phyloP scores from a whole-genome alignment of 2,888 invertebrate species.

The Xestia c-nigrum region DNA sequence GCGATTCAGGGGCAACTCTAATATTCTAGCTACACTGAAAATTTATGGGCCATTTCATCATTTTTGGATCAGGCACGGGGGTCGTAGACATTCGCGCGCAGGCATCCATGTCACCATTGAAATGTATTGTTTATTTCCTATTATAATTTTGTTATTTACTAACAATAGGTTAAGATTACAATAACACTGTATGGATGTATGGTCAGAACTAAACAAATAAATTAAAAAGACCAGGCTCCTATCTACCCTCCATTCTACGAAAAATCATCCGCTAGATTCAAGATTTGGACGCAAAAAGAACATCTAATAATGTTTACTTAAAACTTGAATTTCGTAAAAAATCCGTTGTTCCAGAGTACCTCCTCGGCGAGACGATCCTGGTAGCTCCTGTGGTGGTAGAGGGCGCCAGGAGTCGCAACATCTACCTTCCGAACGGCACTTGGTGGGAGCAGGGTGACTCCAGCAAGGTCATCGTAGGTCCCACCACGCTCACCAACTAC shows the following conservation, averaged over 20 bases:
- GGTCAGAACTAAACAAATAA: too few relatives aligned
- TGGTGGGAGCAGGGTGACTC: slow-evolving; percentile 91
- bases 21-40: too few relatives aligned
- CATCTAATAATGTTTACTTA: not conserved
- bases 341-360: slow-evolving; percentile 89
- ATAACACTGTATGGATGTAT: too few relatives aligned
- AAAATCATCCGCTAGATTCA: not conserved
- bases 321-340: not conserved
- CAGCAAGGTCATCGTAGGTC: slow-evolving; percentile 34
- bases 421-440: slow-evolving; percentile 92
- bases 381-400: slow-evolving; percentile 93
- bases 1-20: not conserved
- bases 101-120: too few relatives aligned
- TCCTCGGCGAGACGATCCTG: slow-evolving; percentile 93
- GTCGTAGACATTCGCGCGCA: too few relatives aligned
- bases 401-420: slow-evolving; percentile 88
- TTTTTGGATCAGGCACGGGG: too few relatives aligned
- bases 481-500: slow-evolving; percentile 88
- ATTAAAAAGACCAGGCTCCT: too few relatives aligned
- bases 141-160: too few relatives aligned
- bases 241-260: not conserved
- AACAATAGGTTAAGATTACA: too few relatives aligned
- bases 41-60: too few relatives aligned
- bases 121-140: too few relatives aligned
- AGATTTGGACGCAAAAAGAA: not conserved